These are phyloP conservation scores for Smutsia temminckii DNA, from an alignment of 2,797 vertebrate genomes.

Conservation along the genomic window DNA sequence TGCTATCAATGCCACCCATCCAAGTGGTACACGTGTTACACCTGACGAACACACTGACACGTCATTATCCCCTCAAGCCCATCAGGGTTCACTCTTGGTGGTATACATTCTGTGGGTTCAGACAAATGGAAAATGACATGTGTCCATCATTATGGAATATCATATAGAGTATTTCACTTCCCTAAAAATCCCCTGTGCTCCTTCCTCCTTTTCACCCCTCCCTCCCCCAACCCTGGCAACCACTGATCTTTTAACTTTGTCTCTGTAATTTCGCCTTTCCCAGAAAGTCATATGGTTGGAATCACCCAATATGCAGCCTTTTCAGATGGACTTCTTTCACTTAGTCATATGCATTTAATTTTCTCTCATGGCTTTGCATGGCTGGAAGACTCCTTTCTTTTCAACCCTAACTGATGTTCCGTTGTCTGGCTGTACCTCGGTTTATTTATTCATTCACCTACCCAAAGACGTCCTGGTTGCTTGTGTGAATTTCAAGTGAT, in stretches of 20 bases:
- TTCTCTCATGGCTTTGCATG: not conserved
- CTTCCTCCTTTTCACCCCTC: not conserved
- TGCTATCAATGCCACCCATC: not conserved
- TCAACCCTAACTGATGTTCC: not conserved
- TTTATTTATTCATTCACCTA: not conserved
- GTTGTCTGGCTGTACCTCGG: not conserved
- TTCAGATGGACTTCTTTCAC: not conserved
- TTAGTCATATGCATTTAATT: not conserved
- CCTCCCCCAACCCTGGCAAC: not conserved
- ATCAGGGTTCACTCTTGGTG: not conserved
- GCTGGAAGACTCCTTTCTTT: not conserved
- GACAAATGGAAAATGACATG: not conserved
- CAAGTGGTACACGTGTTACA: not conserved
- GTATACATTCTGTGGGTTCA: not conserved
- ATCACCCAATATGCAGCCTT: not conserved
- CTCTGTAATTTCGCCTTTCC: not conserved
- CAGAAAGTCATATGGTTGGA: not conserved
- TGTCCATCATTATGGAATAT: not conserved
- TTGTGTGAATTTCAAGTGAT: not conserved
- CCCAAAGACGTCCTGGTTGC: not conserved
- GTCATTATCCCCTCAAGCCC: not conserved
- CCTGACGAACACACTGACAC: rapidly evolving
- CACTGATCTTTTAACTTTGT: not conserved
- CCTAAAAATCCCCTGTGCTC: not conserved
- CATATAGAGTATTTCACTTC: not conserved